Percentiles rank a stretch among this genome's conserved stretches.
Conservation (phyloP, 2,888 invertebrate species). For the Zygaena filipendulae region DNA sequence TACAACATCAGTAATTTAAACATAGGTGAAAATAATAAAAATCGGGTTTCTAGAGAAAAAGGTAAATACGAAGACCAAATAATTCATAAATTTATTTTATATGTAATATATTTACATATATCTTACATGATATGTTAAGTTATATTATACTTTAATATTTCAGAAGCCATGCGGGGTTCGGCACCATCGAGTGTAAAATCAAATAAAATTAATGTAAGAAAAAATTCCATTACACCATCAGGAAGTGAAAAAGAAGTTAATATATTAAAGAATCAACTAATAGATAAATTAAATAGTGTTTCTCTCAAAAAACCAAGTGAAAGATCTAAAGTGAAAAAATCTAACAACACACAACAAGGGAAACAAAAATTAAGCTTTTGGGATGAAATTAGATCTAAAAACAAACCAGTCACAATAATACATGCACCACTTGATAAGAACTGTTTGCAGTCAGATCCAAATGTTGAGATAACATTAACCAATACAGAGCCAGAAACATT, state of each 20-base stretch:
- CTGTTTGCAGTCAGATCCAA: too few species aligned
- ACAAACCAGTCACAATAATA: conserved; percentile 28
- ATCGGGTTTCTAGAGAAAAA: too few species aligned
- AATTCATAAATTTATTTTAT: too few species aligned
- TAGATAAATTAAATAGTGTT: conserved; percentile 18
- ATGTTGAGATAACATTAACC: too few species aligned
- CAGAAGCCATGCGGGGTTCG: too few species aligned
- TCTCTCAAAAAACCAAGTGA: conserved; percentile 21
- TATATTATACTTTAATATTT: too few species aligned
- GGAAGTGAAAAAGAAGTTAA: conserved; percentile 30
- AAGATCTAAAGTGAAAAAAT: conserved; percentile 19
- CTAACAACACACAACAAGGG: conserved; percentile 16
- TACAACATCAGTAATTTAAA: too few species aligned
- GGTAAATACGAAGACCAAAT: too few species aligned
- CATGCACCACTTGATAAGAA: conserved; percentile 37
- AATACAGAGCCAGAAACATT: not conserved
- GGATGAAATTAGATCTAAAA: conserved; percentile 25
- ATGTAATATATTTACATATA: too few species aligned
- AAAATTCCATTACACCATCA: conserved; percentile 25
- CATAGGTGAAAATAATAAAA: conserved; percentile 16
- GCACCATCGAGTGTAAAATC: too few species aligned
- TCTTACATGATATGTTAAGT: too few species aligned
- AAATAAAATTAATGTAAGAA: conserved; percentile 31
- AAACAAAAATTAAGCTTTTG: conserved; percentile 18
- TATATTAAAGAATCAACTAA: conserved; percentile 25